Evolutionary conservation across 2,888 invertebrate genomes (phyloP).

Genomic region (Caenorhabditis macrosperma): DNA sequence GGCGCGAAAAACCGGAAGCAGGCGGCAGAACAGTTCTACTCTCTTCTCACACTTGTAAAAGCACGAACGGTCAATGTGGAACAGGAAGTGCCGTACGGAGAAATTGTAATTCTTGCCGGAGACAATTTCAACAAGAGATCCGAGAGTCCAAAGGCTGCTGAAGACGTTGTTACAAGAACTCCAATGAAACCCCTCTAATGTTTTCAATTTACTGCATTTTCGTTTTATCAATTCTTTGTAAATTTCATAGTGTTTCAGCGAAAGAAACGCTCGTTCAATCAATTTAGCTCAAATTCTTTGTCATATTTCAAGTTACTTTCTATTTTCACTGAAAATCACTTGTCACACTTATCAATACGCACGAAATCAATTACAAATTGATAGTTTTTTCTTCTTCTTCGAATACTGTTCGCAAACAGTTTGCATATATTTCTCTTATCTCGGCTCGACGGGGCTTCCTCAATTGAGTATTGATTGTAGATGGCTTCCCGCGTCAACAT

Average conservation of each 20-base stretch:
- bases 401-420: not conserved
- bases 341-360: too few species aligned
- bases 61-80: conserved; percentile 82
- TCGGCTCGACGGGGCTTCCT: too few species aligned
- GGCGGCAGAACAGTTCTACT: conserved; percentile 60
- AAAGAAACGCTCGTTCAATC: too few species aligned
- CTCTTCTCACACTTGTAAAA: conserved; percentile 44
- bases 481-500: conserved; percentile 97
- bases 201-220: not conserved
- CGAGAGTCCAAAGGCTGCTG: not conserved
- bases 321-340: too few species aligned
- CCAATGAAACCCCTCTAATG: conserved; percentile 22
- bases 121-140: conserved; percentile 2
- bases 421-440: not conserved
- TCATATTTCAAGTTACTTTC: too few species aligned
- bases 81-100: conserved; percentile 88
- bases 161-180: not conserved
- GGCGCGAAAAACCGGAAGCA: conserved; percentile 45
- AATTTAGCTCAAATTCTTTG: too few species aligned
- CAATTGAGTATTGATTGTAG: not conserved
- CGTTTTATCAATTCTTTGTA: too few species aligned
- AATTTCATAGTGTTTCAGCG: too few species aligned
- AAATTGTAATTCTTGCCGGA: conserved; percentile 81
- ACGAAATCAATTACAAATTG: too few species aligned
- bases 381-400: too few species aligned